Base-by-base conservation (phyloP, 2,888 invertebrate genomes). In the Eulithis testata region DNA sequence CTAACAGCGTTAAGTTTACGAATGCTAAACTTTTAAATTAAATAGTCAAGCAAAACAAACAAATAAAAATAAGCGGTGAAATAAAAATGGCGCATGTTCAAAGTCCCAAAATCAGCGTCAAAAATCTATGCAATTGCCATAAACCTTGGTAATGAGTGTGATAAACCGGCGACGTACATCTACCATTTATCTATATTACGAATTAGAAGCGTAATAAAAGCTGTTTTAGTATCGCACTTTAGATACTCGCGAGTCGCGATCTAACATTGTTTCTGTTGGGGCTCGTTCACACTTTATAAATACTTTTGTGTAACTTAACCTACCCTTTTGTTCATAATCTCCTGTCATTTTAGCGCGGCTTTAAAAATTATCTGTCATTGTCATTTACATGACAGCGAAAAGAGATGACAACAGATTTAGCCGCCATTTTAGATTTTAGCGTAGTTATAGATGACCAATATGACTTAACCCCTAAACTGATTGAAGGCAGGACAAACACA, bases 151-250 rank as follows among this genome's bases (percentile, higher is more conserved):
- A 60, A 63, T 63, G 63, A 50, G 63, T 43, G 60, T 63, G 67
- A 67, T 67, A 67, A 63, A 67, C 63, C 50, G 55, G 51, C 59
- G 63, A 67, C 63, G 60, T 58, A 67, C 67, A 67, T 50, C 57
- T 54, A 63, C 63, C 57, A 67, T 67, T 63, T 67, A 67, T 63
- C 63, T 65, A 65, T 68, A 65, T 68, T 65, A 68, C 68, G 62
- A 68, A 68, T 68, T 65, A 65, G 62, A 68, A 68, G 51, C 27
- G 61, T 56, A 68, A 62, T 68, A 65, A 68, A 65, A 65, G 65
- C 64, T 51, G 54, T 53, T 70, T 67, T 60, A 70, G 67, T 68
- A 56, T 66, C 60, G 59, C 61, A 61, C 63, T 68, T 68, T 58
- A 61, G 61, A 57, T 65, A 66, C 66, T 63, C 63, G 60, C 60